Conservation (phyloP, 2,797 vertebrate species). For the Buceros bicornis region DNA sequence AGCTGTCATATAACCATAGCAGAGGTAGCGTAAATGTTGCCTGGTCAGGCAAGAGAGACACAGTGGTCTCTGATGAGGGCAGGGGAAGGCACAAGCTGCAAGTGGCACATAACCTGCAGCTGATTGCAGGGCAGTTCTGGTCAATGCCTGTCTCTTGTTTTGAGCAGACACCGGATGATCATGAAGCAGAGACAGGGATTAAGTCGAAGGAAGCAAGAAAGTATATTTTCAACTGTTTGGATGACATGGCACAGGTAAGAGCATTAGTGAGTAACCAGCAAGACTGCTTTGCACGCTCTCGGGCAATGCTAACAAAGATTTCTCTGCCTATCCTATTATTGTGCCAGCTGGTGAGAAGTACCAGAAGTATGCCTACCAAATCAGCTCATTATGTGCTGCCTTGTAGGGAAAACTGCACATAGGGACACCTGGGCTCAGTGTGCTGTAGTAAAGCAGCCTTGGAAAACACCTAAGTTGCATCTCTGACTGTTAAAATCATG, state of each 20-base stretch:
- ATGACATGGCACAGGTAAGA: conserved; percentile 99
- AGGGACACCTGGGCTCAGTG: background rate
- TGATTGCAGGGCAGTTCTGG: background rate
- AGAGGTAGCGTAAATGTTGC: background rate
- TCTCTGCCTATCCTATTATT: background rate
- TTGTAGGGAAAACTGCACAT: background rate
- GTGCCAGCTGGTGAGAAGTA: background rate
- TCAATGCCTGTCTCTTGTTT: conserved; percentile 64
- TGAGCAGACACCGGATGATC: conserved; percentile 94
- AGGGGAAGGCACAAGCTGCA: background rate
- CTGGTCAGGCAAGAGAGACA: background rate
- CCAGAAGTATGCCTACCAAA: background rate
- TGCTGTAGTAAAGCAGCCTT: background rate
- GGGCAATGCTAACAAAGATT: background rate
- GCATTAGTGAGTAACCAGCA: conserved; percentile 34
- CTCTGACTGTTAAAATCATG: background rate
- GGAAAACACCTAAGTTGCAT: background rate
- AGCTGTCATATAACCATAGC: background rate
- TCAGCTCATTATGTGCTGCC: background rate
- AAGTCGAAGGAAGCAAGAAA: conserved; percentile 99
- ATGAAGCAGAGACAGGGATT: conserved; percentile 97
- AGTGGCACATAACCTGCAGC: background rate
- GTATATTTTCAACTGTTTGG: conserved; percentile 99
- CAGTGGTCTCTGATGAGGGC: background rate
- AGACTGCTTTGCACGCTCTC: background rate